Evolutionary conservation across 1,140 invertebrate species (phyloP).

Genomic region (Drosophila carrolli): DNA sequence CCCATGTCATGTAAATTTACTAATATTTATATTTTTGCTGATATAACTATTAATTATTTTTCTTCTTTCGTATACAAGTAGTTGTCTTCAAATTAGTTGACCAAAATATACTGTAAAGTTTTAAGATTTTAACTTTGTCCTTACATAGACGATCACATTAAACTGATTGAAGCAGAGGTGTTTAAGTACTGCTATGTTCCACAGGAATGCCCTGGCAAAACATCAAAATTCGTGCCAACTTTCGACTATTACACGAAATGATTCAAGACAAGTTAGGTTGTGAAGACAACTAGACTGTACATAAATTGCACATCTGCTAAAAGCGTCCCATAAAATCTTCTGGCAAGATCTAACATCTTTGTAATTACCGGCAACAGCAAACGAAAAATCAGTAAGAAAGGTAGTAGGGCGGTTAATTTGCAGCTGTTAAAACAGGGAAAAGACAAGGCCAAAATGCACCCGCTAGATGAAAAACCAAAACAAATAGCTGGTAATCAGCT

Average conservation of each 20-base stretch:
- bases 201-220: constrained; percentile 16
- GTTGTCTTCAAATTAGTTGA: too few species aligned
- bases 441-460: constrained; percentile 21
- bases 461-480: constrained; percentile 50
- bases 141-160: neutral
- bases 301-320: constrained; percentile 48
- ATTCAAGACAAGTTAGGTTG: constrained; percentile 14
- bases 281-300: constrained; percentile 14
- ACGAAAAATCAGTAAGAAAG: constrained; percentile 22
- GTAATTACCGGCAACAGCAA: constrained; percentile 63
- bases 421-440: constrained; percentile 64
- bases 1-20: too few species aligned
- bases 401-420: constrained; percentile 62
- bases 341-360: constrained; percentile 59
- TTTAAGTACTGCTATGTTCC: constrained; percentile 4
- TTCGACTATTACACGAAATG: constrained; percentile 32
- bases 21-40: too few species aligned
- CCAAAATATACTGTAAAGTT: too few species aligned
- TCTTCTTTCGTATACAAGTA: too few species aligned
- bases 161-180: neutral
- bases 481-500: constrained; percentile 78
- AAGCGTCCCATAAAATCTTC: constrained; percentile 44
- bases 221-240: constrained; percentile 12
- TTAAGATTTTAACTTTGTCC: too few species aligned
- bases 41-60: too few species aligned